Base-by-base conservation (phyloP, 2,888 invertebrate species). In the Drosophila robusta region DNA sequence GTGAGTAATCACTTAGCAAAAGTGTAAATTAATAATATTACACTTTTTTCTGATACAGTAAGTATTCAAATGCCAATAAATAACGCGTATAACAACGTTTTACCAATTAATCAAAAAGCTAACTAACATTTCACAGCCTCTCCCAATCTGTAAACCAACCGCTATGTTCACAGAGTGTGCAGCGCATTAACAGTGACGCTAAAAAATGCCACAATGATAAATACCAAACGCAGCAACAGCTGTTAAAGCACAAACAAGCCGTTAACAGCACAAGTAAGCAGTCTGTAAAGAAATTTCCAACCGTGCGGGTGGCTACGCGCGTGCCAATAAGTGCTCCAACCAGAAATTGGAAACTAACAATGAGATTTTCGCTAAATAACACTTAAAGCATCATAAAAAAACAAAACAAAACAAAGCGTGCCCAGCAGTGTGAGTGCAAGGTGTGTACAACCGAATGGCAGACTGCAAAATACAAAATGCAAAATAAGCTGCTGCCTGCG, bases 231-330 rank as follows among this genome's bases (percentile, higher is more conserved):
- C 34, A 56, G 18, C 77, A 74, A 60, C 74, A 77, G 74, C 77
- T 77, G 74, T 74, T 66, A 76, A 49, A 50, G 52, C 56, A 50
- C 44, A 34, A 45, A 41, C 8, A n/a, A 45, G 7, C 18, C 9
- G 36, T 18, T 58, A 60, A 66, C 61, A 72, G 72, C 11, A 4
- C 12, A 4, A 45, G 78, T 55, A 47, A 68, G 0, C 55, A 75
- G 75, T 75, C 57, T 77, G 57, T 67, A 50, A 62, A 57, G 70
- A 70, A 65, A 52, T 52, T 70, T 76, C 45, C 24, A 70, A 65
- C 18, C 75, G 80, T 72, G 80, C 73, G 78, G 72, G 62, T 63
- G 78, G 84, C 41, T 46, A 55, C 78, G 78, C 84, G 73, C 84
- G 84, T 73, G 74, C 74, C 78, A 70, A 66, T 70, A 22, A 55